Percentiles rank a stretch among this genome's conserved stretches.
Conservation (phyloP, 92 coral and sea anemone species). For the Phenganax subtilis region DNA sequence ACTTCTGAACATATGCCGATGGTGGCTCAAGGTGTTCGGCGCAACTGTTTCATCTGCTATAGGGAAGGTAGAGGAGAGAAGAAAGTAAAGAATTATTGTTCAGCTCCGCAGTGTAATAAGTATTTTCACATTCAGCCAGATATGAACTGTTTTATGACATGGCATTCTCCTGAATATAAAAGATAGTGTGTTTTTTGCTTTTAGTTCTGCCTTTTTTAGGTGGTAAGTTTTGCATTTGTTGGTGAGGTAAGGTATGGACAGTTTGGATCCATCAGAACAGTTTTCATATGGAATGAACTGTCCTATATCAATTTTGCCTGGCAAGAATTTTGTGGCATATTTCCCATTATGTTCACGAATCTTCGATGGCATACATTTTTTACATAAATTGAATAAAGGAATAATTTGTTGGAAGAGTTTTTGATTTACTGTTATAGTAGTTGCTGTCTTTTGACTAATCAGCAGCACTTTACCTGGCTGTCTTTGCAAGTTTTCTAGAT, state of each 20-base stretch:
- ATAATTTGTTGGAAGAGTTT: no score
- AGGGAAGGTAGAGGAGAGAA: slow-evolving; percentile 20
- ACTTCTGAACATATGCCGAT: neutral
- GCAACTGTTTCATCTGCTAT: slow-evolving; percentile 37
- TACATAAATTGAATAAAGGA: no score
- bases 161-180: slow-evolving; percentile 21
- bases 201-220: neutral
- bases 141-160: slow-evolving; percentile 35
- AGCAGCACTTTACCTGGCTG: no score
- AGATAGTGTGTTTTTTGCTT: neutral
- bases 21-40: neutral
- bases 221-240: no score
- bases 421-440: no score
- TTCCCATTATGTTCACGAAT: neutral
- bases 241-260: no score
- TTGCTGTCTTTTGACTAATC: no score
- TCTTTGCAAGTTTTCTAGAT: no score
- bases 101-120: slow-evolving; percentile 43
- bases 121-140: slow-evolving; percentile 27
- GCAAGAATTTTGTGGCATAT: neutral
- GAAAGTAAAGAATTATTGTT: slow-evolving; percentile 39
- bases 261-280: no score
- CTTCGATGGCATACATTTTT: no score
- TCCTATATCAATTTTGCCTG: neutral
- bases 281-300: neutral